A percentile compares a stretch with the other conserved stretches of the same genome.
These are phyloP conservation scores for Rousettus madagascariensis DNA, from an alignment of 2,797 vertebrate genomes.

Conservation along the genomic window DNA sequence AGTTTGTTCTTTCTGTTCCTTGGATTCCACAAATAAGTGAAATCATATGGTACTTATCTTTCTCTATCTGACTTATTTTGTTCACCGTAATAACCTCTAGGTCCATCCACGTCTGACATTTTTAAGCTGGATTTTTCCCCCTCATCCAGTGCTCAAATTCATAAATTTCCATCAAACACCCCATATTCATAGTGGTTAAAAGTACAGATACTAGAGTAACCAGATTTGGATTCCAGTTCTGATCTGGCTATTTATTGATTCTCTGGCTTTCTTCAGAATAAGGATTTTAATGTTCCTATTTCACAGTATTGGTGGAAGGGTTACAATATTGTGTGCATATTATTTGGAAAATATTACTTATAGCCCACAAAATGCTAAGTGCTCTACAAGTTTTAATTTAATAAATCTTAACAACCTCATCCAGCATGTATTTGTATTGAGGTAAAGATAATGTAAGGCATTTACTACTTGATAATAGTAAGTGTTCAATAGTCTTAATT, in stretches of 20 bases:
- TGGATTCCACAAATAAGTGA: too few species aligned
- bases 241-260: not conserved
- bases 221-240: conserved; percentile 5
- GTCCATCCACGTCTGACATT: too few species aligned
- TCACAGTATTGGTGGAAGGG: not conserved
- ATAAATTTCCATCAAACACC: not conserved
- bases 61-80: too few species aligned
- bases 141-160: not conserved
- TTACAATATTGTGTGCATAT: not conserved
- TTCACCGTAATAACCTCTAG: too few species aligned
- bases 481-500: not conserved
- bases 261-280: not conserved
- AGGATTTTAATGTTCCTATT: not conserved
- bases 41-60: too few species aligned
- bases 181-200: not conserved
- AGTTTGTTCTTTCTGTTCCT: too few species aligned
- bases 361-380: not conserved
- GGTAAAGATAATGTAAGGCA: not conserved
- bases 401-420: not conserved
- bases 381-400: not conserved
- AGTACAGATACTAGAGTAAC: not conserved
- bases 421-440: not conserved
- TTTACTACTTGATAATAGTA: not conserved
- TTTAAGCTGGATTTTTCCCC: not conserved
- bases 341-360: not conserved